Conservation (phyloP, 2,113 vertebrate genomes). For the Phrynocephalus versicolor region DNA sequence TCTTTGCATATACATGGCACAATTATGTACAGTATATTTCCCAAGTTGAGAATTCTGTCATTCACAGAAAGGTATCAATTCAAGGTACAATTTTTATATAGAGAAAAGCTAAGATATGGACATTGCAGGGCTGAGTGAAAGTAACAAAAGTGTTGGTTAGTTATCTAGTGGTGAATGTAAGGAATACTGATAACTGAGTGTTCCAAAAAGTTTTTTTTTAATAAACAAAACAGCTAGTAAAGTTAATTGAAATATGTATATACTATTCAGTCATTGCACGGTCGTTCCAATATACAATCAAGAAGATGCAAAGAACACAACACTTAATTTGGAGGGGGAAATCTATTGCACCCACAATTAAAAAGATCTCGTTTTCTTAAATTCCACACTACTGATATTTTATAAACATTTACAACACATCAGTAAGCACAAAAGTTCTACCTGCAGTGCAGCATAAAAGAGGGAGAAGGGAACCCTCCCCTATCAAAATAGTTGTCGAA, state of each 20-base stretch:
- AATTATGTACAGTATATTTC: slow-evolving; percentile 73
- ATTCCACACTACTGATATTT: slow-evolving; percentile 76
- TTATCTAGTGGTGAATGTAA: slow-evolving; percentile 72
- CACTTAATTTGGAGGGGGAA: slow-evolving; percentile 66
- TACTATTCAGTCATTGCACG: slow-evolving; percentile 79
- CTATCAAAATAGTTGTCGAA: slow-evolving; percentile 65
- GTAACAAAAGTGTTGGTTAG: slow-evolving; percentile 53
- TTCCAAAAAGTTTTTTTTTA: slow-evolving; percentile 82
- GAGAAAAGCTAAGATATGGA: slow-evolving; percentile 63
- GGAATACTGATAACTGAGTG: slow-evolving; percentile 79
- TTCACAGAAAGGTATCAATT: slow-evolving; percentile 69
- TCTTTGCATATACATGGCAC: slow-evolving; percentile 76
- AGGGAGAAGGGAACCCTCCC: slow-evolving; percentile 49
- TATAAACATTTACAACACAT: slow-evolving; percentile 83
- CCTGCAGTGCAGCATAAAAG: slow-evolving; percentile 76
- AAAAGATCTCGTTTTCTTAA: slow-evolving; percentile 77
- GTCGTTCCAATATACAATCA: slow-evolving; percentile 84
- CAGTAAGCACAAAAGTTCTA: slow-evolving; percentile 82
- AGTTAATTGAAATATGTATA: slow-evolving; percentile 82
- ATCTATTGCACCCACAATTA: slow-evolving; percentile 85
- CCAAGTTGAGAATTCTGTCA: slow-evolving; percentile 67
- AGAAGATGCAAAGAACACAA: slow-evolving; percentile 75
- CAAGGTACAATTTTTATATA: slow-evolving; percentile 67
- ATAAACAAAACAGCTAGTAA: slow-evolving; percentile 84
- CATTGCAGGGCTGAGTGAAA: slow-evolving; percentile 47